These are phyloP conservation scores for Halocaridina rubra DNA, from an alignment of 2,888 invertebrate genomes.

Conservation along the genomic window DNA sequence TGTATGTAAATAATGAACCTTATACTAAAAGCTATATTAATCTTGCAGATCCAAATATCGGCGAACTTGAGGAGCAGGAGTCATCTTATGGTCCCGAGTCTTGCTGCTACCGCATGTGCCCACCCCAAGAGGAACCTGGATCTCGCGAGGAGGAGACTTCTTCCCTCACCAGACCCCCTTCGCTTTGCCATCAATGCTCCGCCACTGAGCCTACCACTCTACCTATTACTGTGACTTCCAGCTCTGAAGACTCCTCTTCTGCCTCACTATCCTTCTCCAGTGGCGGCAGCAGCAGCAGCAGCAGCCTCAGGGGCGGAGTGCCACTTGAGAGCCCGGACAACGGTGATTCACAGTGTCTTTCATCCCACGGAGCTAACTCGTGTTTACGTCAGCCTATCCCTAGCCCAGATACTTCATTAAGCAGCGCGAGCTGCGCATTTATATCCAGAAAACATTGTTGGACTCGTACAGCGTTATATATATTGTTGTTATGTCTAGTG, in stretches of 20 bases:
- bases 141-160: neutral
- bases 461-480: slow-evolving; percentile 52
- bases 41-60: slow-evolving; percentile 17
- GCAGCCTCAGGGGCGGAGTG: neutral
- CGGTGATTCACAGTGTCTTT: slow-evolving; percentile 46
- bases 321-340: neutral
- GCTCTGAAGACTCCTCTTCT: neutral
- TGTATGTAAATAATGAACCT: too few relatives aligned
- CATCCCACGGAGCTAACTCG: slow-evolving; percentile 27
- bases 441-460: slow-evolving; percentile 54
- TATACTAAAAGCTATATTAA: too few relatives aligned
- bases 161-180: neutral
- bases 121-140: slow-evolving; percentile 2
- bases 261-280: neutral
- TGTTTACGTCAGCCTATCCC: slow-evolving; percentile 30
- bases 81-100: slow-evolving; percentile 33
- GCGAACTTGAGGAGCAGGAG: slow-evolving; percentile 33
- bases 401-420: slow-evolving; percentile 31
- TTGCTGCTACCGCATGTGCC: slow-evolving; percentile 35
- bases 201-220: neutral
- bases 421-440: slow-evolving; percentile 38
- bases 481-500: slow-evolving; percentile 54
- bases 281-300: neutral
- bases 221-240: neutral
- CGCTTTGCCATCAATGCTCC: neutral